phyloP scores from a whole-genome alignment of 2,888 invertebrate species.

The Cephus rjabovi region DNA sequence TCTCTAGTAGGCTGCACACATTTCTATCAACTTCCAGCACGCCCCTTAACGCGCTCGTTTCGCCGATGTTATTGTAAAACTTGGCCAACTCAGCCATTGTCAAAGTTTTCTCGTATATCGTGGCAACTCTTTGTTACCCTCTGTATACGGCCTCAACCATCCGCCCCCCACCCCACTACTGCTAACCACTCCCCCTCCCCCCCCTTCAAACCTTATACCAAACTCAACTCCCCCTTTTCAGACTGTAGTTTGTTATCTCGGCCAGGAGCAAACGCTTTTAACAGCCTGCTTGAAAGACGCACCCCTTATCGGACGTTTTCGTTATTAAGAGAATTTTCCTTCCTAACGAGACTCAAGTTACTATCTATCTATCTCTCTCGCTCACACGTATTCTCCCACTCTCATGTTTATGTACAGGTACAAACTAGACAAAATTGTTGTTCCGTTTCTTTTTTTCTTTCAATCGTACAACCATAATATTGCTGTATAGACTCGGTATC shows the following conservation, averaged over 20 bases:
- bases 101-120: conserved; percentile 18
- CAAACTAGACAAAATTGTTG: no score
- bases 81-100: conserved; percentile 20
- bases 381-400: no score
- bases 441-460: no score
- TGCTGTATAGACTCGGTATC: no score
- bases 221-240: not conserved
- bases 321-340: no score
- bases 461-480: no score
- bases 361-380: no score
- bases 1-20: not conserved
- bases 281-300: not conserved
- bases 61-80: conserved; percentile 19
- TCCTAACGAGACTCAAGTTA: no score
- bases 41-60: conserved; percentile 1
- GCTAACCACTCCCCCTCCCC: not conserved
- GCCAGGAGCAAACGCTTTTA: conserved; percentile 1
- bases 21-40: conserved; percentile 1
- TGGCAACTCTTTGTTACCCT: conserved; percentile 15
- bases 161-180: not conserved
- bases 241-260: not conserved
- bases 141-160: not conserved
- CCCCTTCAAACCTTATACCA: not conserved
- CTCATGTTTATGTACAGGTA: no score
- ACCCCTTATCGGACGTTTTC: not conserved